Base-by-base conservation (phyloP, 1,140 invertebrate genomes). In the Macrotrachela quadricornifera region DNA sequence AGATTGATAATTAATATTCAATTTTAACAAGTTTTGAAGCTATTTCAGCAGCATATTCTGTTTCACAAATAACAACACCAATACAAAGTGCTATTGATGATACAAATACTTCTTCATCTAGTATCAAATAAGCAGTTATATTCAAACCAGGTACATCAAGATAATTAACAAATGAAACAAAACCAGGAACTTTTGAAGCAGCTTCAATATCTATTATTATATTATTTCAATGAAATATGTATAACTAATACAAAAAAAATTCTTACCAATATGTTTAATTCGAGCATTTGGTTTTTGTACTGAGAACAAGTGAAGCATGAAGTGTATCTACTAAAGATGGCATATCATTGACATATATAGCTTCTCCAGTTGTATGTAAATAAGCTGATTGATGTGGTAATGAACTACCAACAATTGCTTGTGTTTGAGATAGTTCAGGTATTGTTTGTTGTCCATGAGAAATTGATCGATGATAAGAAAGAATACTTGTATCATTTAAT, bases 311-410 rank as follows among this genome's bases (percentile, higher is more conserved):
- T 1, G 75, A 75, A 59, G 85, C 64, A 61, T 79, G 83, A 1
- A 85, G 64, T 48, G 57, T 17, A 58, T 53, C 75, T 57, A 78
- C 71, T 46, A 75, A 73, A 49, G 64, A 66, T 0, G 84, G 83
- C 55, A 88, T 79, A 63, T 95, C 90, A 67, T 90, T 85, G 58
- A 80, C 79, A 64, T 92, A 95, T 39, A 84, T 68, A 8, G 88
- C 87, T 72, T 92, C 86, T 12, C 87, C 87, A 8, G 83, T 80
- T 1, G 80, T 80, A 71, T 94, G 88, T 65, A 92, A 87, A 10
- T 77, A 70, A 0, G 82, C 85, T 15, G 85, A 83, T 1, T 74
- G 60, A 63, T 95, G 88, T 1, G 79, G 72, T 36, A 88, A 71
- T 0, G 86, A 82, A 56, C 79, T 74, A 1, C 86, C 84, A 17